Evolutionary conservation across 1,140 invertebrate genomes (phyloP).

Genomic region (Drosophila bocqueti): DNA sequence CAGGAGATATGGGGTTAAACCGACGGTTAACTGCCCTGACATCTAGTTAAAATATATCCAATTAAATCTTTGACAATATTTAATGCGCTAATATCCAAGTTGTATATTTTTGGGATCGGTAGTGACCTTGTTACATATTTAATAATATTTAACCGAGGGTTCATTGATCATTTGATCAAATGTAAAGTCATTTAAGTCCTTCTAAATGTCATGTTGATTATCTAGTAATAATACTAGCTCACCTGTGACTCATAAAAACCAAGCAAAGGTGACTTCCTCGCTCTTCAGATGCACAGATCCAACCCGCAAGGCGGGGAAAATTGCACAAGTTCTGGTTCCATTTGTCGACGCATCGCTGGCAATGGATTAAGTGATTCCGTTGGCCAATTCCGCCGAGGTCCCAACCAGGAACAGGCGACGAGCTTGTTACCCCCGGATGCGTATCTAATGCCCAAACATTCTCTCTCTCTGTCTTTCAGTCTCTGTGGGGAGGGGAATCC

Average conservation of each 20-base stretch:
- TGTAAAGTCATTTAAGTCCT: not conserved
- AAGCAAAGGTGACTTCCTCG: not conserved
- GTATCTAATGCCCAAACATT: constrained; percentile 45
- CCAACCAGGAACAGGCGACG: constrained; percentile 31
- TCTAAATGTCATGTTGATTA: not conserved
- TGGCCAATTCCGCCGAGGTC: constrained; percentile 22
- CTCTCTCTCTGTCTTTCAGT: not conserved
- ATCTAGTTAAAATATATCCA: not conserved
- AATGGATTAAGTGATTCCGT: constrained; percentile 51
- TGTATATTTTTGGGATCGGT: no score
- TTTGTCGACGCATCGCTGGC: constrained; percentile 22
- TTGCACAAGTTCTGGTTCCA: constrained; percentile 64
- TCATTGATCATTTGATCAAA: no score
- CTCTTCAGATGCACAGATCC: not conserved
- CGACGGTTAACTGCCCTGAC: constrained; percentile 4
- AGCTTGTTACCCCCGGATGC: constrained; percentile 44
- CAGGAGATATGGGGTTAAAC: not conserved
- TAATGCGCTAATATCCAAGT: not conserved
- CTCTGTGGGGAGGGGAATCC: constrained; percentile 7
- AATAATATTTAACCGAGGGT: no score
- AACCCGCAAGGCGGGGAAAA: constrained; percentile 53
- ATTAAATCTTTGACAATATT: not conserved
- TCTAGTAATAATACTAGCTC: not conserved
- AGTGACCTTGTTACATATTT: no score
- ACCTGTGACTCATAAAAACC: not conserved